Base-by-base conservation (phyloP, 1,140 invertebrate genomes). In the Diabrotica undecimpunctata region DNA sequence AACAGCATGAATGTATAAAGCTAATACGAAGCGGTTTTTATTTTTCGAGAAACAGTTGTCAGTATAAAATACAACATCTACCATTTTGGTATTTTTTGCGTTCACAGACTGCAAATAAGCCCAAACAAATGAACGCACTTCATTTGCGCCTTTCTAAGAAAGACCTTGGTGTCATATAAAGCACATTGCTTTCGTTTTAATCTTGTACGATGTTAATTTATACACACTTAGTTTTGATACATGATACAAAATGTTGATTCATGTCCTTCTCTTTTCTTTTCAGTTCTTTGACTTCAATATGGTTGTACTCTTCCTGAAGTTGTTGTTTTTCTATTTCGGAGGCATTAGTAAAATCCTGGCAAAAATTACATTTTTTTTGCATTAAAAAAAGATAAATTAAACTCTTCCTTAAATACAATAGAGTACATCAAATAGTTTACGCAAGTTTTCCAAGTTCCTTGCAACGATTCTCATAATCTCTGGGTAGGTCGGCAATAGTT, bases 81-180 rank as follows among this genome's bases (percentile, higher is more conserved):
- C 36, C 9, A 53, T 46, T 52, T 39, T 25, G 41, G 12, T 54
- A 14, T n/a, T 37, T 69, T 68, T 50, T 61, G 50, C 56, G 67
- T 55, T 51, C 7, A 7, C 8, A 59, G 36, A 12, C 41, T 59
- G 10, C 37, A 71, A 58, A 66, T 69, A 74, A 35, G 65, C 14
- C 6, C 54, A 62, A 13, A 75, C 60, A 54, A 70, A 75, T 14
- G 72, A 67, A 50, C 69, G 67, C 41, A 75, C 57, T 66, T 75
- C 72, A 68, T 65, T 70, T 35, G 65, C 64, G 7, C 74, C 75
- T 41, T 68, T 64, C 2, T 70, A 41, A 8, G 59, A 73, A 38
- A 66, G 52, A 10, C 61, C 61, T 68, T 77, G 75, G 61, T 77
- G 60, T 72, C 75, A 75, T 25, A 74, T 38, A 68, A 68, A 77